Evolutionary conservation across 2,113 vertebrate genomes (phyloP).

Genomic region (Petaurus breviceps): DNA sequence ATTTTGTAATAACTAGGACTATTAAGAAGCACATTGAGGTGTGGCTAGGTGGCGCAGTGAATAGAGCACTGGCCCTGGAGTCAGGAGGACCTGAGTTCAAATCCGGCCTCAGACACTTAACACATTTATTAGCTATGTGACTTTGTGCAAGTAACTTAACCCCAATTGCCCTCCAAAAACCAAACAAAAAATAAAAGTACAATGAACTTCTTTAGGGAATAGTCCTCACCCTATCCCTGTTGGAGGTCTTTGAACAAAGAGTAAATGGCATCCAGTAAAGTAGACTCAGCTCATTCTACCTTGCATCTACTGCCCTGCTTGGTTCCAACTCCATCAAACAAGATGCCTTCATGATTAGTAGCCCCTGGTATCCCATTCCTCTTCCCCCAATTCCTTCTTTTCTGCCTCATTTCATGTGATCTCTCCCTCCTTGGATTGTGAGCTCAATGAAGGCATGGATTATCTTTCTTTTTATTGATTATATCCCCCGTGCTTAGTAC

Average conservation of each 20-base stretch:
- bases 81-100: too few relatives aligned
- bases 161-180: too few relatives aligned
- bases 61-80: too few relatives aligned
- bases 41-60: too few relatives aligned
- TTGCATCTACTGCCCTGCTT: neutral
- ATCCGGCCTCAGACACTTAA: too few relatives aligned
- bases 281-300: neutral
- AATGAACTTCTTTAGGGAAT: neutral
- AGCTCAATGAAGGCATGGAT: neutral
- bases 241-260: neutral
- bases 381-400: neutral
- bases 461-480: neutral
- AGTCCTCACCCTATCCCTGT: neutral
- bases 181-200: neutral
- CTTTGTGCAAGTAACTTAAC: too few relatives aligned
- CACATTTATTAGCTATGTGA: too few relatives aligned
- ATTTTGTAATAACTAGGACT: neutral
- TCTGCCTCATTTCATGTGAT: neutral
- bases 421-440: neutral
- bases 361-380: neutral
- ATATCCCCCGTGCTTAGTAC: neutral
- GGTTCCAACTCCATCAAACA: neutral
- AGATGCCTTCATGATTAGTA: neutral
- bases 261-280: neutral
- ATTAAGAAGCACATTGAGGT: neutral